Base-by-base conservation (phyloP, 2,888 invertebrate species). In the Chrysomela aeneicollis region DNA sequence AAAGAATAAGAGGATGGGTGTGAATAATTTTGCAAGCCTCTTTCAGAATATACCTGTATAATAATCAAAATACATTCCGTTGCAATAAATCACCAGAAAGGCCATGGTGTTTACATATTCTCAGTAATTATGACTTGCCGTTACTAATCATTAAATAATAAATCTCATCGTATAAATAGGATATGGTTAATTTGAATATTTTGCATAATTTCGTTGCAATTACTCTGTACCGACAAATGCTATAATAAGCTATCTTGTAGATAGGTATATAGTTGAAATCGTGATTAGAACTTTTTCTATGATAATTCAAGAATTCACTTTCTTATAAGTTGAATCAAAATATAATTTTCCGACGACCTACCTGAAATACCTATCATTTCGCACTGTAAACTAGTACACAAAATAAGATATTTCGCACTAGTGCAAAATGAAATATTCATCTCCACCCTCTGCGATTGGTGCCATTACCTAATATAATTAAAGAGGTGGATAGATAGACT, bases 171-270 rank as follows among this genome's bases (percentile, higher is more conserved):
- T 30, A 6, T 54, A 37, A 54, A 46, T 19, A 46, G 46, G 32
- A 57, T 57, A 30, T 46, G 46, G 46, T 21, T 18, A 57, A 57
- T 57, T 57, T 57, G 8, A 57, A 57, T 57, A 57, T 57, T 57
- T 18, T 46, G 57, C 57, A 57, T 57, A 57, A 46, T 30, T 57
- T 57, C 42, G 47, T 42, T 21, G 46, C 26, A 47, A 57, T 57
- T 46, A 57, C 18, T 57, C 37, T 18, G 10, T 22, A 15, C 15
- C 37, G 21, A 46, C 4, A 46, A 37, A 1, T 46, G 10, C 26
- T 57, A 15, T 42, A 46, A 19, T 17, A n/a, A 6, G 22, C 22
- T 46, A 57, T 47, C 1, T 21, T 21, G 6, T 26, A 26, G 18
- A 26, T 57, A n/a, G n/a, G n/a, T n/a, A n/a, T n/a, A 55, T 55